phyloP scores from a whole-genome alignment of 1,140 invertebrate genomes.

The Octopus sinensis region DNA sequence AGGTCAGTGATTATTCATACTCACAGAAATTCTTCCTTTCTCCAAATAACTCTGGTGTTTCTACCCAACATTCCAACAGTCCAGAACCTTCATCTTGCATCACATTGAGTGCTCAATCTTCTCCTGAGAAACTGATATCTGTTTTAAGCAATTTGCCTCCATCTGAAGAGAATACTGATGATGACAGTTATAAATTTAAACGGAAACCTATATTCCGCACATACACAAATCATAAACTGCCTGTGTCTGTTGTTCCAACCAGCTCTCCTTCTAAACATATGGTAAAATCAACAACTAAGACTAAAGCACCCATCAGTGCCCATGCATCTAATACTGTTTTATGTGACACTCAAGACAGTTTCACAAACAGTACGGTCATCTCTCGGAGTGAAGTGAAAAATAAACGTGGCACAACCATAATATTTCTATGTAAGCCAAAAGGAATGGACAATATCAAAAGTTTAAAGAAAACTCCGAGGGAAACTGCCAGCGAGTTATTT shows the following conservation, averaged over 20 bases:
- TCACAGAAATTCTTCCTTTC: slow-evolving; percentile 10
- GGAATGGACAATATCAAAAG: slow-evolving; percentile 9
- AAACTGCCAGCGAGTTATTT: slow-evolving; percentile 6
- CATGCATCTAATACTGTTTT: neutral
- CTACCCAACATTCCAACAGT: slow-evolving; percentile 10
- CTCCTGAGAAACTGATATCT: neutral
- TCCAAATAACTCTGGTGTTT: neutral
- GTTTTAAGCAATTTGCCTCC: neutral
- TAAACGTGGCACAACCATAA: slow-evolving; percentile 38
- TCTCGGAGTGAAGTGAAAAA: slow-evolving; percentile 39
- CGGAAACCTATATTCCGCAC: neutral
- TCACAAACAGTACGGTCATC: slow-evolving; percentile 40
- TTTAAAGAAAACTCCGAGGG: neutral
- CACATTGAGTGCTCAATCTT: neutral
- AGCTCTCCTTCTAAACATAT: neutral
- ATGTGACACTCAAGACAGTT: slow-evolving; percentile 28
- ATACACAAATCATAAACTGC: neutral
- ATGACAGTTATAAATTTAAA: neutral
- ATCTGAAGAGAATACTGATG: neutral
- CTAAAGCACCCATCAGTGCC: neutral
- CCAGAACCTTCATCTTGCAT: neutral
- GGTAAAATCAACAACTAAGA: neutral
- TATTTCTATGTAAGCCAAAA: slow-evolving; percentile 40
- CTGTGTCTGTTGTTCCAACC: neutral
- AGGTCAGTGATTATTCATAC: slow-evolving; percentile 3